Evolutionary conservation across 2,888 invertebrate species (phyloP), one percentile per base, ranked within the genome.

Genomic region (Anoplius nigerrimus): DNA sequence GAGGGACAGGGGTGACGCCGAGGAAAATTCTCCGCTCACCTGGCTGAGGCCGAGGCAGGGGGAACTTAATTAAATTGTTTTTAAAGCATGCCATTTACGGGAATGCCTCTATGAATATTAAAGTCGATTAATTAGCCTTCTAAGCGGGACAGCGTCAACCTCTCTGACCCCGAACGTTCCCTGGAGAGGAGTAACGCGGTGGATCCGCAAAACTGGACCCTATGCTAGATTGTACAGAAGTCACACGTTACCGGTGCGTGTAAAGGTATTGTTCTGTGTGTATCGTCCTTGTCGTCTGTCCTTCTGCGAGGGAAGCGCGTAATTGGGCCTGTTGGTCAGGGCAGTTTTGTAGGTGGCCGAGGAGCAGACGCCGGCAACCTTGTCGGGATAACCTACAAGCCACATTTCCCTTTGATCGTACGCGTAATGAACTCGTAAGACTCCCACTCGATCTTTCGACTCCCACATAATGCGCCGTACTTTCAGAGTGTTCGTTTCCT

Each of bases 101-200:
- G 74, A 63, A 78, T 65, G 69, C 69, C 57, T 59, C 72, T 75
- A 76, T 76, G 78, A 79, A 82, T 82, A 76, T 84, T 84, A 80
- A 83, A 71, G 74, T 59, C 75, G 75, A 79, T 78, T 83, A 83
- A 84, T 82, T 80, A 79, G 72, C 66, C 73, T 64, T 64, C 34
- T 24, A 68, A 70, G 75, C 74, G 52, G 64, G 34, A 34, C 11
- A 34, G 4, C 11, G 11, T 6, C 6, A 34, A 13, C n/a, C 43
- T 60, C 59, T 57, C 46, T 34, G 52, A 55, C 52, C 45, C 24
- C 34, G 20, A 16, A 51, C 65, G 51, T 34, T 24, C 62, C 15
- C 45, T 42, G 20, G 22, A 34, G 62, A 54, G 43, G 61, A 62
- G 48, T 22, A 56, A 66, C 63, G 62, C 62, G 46, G 46, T 15